Evolutionary conservation across 2,888 invertebrate species (phyloP), one percentile per base, ranked within the genome.

Genomic region (Myathropa florea): DNA sequence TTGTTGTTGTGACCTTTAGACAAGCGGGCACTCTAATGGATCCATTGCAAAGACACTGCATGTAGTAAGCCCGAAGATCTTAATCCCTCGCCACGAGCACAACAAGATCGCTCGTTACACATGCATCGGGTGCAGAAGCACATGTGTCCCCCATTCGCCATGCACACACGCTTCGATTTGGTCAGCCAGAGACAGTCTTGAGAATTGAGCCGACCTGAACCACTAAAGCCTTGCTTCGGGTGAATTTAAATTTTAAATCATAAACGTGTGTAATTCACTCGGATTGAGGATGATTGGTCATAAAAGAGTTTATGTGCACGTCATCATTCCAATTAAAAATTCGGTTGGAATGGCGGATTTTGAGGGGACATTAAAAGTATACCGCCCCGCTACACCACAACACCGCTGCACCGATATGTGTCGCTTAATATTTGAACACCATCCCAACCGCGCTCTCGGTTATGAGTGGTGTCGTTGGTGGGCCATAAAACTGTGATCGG

Each of bases 271-370:
- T 75, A 61, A 78, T 82, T 63, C 72, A 46, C 70, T 67, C 55
- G 46, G 30, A 76, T 81, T 76, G 67, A 72, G 80, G 76, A 84
- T 78, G 59, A 63, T 63, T 60, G 68, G 76, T 67, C 67, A 55
- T 77, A 73, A 73, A 78, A 64, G 6, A 46, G 18, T 60, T 81
- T 73, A 85, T 68, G 65, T 46, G 33, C 53, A 65, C 73, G 73
- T 82, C 82, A 70, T 78, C 61, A 24, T 65, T 82, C 26, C 65
- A 83, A 73, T 86, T 78, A 75, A 72, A 46, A 7, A 72, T 82
- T 61, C 55, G 21, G 23, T 53, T 12, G 21, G 36, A 64, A 57
- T 53, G 60, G 60, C 7, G 71, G 24, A 21, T 2, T 30, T 63
- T 36, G 39, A 57, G 39, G 59, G 36, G 39, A 63, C 63, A 84